Evolutionary conservation across 2,797 vertebrate genomes (phyloP).

Genomic region (Rhyacichthys aspro): DNA sequence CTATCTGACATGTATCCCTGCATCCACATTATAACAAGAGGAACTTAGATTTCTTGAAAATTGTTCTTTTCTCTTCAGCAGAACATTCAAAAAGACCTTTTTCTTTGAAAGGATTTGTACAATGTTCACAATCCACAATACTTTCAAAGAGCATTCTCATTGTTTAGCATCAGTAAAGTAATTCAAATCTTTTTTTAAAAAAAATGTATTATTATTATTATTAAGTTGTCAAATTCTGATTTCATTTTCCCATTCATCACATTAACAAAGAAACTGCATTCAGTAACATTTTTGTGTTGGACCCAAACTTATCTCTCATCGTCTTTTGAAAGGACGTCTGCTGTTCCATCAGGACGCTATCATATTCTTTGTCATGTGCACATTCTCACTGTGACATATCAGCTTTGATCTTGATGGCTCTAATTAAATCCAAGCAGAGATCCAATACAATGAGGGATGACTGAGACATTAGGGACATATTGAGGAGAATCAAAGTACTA

Average conservation of each 20-base stretch:
- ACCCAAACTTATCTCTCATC: slow-evolving; percentile 39
- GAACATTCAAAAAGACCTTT: no score
- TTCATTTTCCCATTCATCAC: slow-evolving; percentile 33
- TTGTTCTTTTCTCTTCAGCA: no score
- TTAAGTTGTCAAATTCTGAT: slow-evolving; percentile 32
- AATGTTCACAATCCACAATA: no score
- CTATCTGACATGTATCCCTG: no score
- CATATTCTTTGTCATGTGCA: slow-evolving; percentile 17
- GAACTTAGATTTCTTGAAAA: no score
- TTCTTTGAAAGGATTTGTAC: no score
- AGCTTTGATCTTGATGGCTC: slow-evolving; percentile 27
- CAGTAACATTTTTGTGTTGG: slow-evolving; percentile 21
- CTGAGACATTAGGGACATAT: slow-evolving; percentile 22
- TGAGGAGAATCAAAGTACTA: slow-evolving; percentile 33
- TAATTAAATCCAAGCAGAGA: slow-evolving; percentile 39
- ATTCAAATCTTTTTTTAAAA: no score
- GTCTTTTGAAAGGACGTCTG: no score
- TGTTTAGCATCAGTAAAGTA: no score
- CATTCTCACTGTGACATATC: slow-evolving; percentile 36
- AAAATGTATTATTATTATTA: no score
- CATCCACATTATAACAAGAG: no score
- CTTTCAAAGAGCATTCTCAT: no score
- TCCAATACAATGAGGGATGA: slow-evolving; percentile 30
- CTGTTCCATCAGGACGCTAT: slow-evolving; percentile 24
- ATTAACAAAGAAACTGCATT: slow-evolving; percentile 32